Evolutionary conservation across 2,888 invertebrate genomes (phyloP).

Genomic region (Autographa gamma): DNA sequence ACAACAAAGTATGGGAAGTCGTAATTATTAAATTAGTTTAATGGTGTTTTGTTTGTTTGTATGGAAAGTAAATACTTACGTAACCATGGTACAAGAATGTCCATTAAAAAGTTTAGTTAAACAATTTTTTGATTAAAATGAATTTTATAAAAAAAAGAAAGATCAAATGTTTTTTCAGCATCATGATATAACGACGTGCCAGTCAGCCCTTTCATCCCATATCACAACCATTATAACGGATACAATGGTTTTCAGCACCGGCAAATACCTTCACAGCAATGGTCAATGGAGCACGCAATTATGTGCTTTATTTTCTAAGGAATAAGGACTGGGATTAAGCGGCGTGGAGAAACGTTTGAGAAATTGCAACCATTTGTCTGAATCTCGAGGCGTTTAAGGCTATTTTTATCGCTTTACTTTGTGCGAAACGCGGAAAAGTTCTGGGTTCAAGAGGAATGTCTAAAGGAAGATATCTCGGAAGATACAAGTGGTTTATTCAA

Average conservation of each 20-base stretch:
- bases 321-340: conserved; percentile 25
- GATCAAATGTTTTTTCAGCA: not conserved
- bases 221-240: conserved; percentile 19
- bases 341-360: conserved; percentile 15
- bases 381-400: conserved; percentile 43
- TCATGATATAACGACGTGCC: conserved; percentile 14
- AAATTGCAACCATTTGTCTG: conserved; percentile 48
- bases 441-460: not conserved
- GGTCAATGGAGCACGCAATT: conserved; percentile 16
- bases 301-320: conserved; percentile 7
- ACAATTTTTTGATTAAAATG: not conserved
- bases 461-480: conserved; percentile 2
- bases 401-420: conserved; percentile 45
- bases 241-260: conserved; percentile 11
- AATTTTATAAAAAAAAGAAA: not conserved
- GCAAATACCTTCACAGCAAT: conserved; percentile 15
- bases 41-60: not conserved
- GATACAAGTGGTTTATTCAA: not conserved
- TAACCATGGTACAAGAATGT: not conserved
- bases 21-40: too few relatives aligned
- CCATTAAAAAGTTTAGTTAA: not conserved
- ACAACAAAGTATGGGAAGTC: too few relatives aligned
- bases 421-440: conserved; percentile 7
- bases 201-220: conserved; percentile 13
- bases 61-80: not conserved